Evolutionary conservation across 1,140 invertebrate species (phyloP), one percentile per base, ranked within the genome.

Genomic region (Nasonia vitripennis): DNA sequence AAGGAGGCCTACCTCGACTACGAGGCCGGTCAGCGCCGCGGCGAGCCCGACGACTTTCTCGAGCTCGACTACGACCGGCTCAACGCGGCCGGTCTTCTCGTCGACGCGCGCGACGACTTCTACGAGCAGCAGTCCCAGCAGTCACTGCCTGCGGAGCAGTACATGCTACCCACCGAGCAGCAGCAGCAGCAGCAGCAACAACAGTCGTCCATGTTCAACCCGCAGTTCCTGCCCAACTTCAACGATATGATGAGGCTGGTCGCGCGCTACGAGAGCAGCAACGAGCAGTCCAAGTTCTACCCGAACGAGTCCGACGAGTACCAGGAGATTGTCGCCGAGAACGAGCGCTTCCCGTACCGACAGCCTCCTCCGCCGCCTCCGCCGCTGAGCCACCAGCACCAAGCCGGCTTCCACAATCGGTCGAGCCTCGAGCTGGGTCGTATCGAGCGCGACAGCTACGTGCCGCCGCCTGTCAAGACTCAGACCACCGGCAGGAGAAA

Each of bases 151-250:
- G 79, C 83, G 14, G 91, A 92, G 31, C 91, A 92, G 31, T 92
- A 91, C 67, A 92, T 92, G 92, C 86, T 92, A 71, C 90, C 92
- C 6, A 91, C 91, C 0, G 88, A 90, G 11, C 88, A 89, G 27
- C 89, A 90, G 0, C 86, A 89, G 17, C 89, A 87, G 78, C 74
- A 81, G 83, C 85, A 78, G 17, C 77, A 78, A 0, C 73, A 77
- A 7, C 81, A 85, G 51, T 75, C 84, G 73, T 92, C 93, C 62
- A 88, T 92, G 45, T 93, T 92, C 78, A 91, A 91, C 79, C 92
- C 92, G 0, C 92, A 93, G 80, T 93, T 92, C 83, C 87, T 93
- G 83, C 92, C 92, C 20, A 92, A 92, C 81, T 92, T 92, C 79
- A 92, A 91, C 86, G 92, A 93, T 78, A 90, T 92, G 90, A 88